Evolutionary conservation across 2,888 invertebrate species (phyloP), one percentile per base, ranked within the genome.

Genomic region (Drosophila suboccidentalis): DNA sequence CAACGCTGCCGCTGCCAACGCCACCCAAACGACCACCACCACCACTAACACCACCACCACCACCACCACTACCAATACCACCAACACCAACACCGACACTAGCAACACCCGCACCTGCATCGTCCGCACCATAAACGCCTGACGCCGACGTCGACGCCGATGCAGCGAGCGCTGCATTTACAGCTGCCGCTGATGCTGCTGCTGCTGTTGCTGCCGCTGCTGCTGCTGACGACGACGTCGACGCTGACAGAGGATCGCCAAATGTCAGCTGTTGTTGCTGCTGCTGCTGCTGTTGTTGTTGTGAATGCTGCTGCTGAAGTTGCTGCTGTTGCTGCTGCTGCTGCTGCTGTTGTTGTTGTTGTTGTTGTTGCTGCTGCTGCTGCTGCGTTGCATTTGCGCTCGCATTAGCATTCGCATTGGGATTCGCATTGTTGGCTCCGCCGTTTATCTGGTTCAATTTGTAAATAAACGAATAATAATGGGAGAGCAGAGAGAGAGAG

Each of bases 401-500:
- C 36, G 73, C 64, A 63, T 66, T 62, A 55, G 64, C 70, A 69
- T 68, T 80, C 39, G 64, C 75, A 55, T 44, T 71, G 17, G 60
- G 50, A 54, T 51, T 71, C 34, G 63, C 54, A 54, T 51, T 62
- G 69, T 29, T 39, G 41, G 49, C 49, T 29, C 78, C 82, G 85
- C 90, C 91, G 84, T 91, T 91, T 78, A 91, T 85, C 91, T 91
- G 90, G 76, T 82, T 82, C 85, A 84, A 78, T 82, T 87, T 83
- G 82, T 79, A 90, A 90, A 87, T 82, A 91, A 89, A 87, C 84
- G 26, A 83, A 91, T 90, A 81, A 89, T 82, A 43, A 43, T 43
- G 43, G 87, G 80, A 86, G 88, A 88, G 87, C 83, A 83, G 32
- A 60, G 81, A 89, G 87, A 83, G 85, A 75, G 75, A 64, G 55